Conservation (phyloP, 2,888 invertebrate genomes). For the Neelides folsomi region DNA sequence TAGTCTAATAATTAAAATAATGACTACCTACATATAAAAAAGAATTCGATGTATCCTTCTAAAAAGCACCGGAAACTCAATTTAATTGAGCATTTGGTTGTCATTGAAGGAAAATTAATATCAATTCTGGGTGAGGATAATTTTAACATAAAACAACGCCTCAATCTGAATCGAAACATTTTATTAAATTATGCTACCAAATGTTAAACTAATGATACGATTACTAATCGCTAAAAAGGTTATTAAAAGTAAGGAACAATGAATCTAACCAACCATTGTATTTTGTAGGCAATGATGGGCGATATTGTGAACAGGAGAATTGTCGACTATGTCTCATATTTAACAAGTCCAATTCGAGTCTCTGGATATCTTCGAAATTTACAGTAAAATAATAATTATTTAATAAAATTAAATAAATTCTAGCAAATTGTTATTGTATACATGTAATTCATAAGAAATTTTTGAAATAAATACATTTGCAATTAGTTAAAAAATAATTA, state of each 20-base stretch:
- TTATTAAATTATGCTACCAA: too few relatives aligned
- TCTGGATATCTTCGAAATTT: constrained; percentile 72
- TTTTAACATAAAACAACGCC: too few relatives aligned
- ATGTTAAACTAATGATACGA: too few relatives aligned
- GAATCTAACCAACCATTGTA: background rate
- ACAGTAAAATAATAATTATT: constrained; percentile 46
- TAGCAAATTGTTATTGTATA: constrained; percentile 7
- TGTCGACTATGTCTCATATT: constrained; percentile 68
- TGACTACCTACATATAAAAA: too few relatives aligned
- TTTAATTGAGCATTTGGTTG: too few relatives aligned
- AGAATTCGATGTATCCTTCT: background rate
- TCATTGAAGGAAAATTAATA: too few relatives aligned
- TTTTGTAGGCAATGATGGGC: constrained; percentile 54
- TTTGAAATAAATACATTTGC: background rate
- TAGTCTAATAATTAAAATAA: too few relatives aligned
- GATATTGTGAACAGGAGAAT: constrained; percentile 75
- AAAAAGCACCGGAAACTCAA: too few relatives aligned
- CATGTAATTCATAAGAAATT: background rate
- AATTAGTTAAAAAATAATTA: background rate
- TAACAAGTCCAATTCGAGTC: constrained; percentile 77
- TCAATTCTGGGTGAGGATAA: too few relatives aligned
- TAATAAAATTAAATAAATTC: background rate
- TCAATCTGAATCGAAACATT: too few relatives aligned
- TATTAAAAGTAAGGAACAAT: too few relatives aligned
- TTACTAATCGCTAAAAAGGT: too few relatives aligned